A percentile compares a stretch with the other conserved stretches of the same genome.
phyloP scores from a whole-genome alignment of 2,888 invertebrate genomes.

The Gymnocheta viridis region DNA sequence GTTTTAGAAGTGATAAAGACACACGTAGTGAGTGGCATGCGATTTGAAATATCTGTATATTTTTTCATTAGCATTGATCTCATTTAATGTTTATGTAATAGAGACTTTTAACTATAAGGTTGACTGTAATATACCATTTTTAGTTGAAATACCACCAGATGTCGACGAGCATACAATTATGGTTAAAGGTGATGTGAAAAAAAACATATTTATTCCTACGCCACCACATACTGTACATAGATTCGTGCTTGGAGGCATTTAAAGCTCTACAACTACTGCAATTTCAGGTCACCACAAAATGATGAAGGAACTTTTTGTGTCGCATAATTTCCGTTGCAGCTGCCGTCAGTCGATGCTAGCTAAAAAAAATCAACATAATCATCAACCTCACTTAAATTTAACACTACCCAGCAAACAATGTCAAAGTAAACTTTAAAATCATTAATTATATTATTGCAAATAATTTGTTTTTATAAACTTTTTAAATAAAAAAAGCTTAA shows the following conservation, averaged over 20 bases:
- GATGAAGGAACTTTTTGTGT: slow-evolving; percentile 65
- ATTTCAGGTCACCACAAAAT: slow-evolving; percentile 43
- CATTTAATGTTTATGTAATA: too few relatives aligned
- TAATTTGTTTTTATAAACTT: too few relatives aligned
- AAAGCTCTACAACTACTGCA: not conserved
- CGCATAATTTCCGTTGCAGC: slow-evolving; percentile 67
- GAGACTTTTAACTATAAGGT: not conserved
- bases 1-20: too few relatives aligned
- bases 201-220: not conserved
- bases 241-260: slow-evolving; percentile 31
- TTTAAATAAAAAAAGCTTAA: too few relatives aligned
- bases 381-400: slow-evolving; percentile 10
- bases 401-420: slow-evolving; percentile 14
- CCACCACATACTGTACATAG: not conserved
- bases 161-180: not conserved
- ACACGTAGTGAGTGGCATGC: too few relatives aligned
- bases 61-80: too few relatives aligned
- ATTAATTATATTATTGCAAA: too few relatives aligned
- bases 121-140: not conserved
- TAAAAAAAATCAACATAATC: slow-evolving; percentile 17
- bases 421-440: not conserved
- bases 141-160: not conserved
- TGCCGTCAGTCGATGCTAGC: slow-evolving; percentile 40
- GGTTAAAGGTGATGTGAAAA: not conserved
- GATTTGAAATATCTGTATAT: too few relatives aligned